A percentile compares a stretch with the other conserved stretches of the same genome.
These are phyloP conservation scores for Dendrolimus punctatus DNA, from an alignment of 1,140 invertebrate genomes.

Conservation along the genomic window DNA sequence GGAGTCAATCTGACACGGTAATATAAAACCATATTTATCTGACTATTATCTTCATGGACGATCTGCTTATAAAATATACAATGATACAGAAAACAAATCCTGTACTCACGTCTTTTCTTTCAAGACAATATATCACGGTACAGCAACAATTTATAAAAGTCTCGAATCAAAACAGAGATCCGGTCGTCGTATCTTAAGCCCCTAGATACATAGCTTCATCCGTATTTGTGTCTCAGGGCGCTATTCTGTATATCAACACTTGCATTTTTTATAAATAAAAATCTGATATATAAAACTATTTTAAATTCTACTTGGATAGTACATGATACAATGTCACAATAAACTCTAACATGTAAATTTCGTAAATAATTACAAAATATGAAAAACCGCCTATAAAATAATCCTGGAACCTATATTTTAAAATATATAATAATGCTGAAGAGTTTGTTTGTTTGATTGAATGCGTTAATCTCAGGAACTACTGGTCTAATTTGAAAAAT, in stretches of 20 bases:
- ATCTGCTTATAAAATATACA: constrained; percentile 21
- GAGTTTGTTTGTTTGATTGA: too few species aligned
- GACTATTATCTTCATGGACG: constrained; percentile 1
- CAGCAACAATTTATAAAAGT: constrained; percentile 25
- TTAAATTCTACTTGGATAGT: too few species aligned
- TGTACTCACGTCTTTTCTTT: constrained; percentile 10
- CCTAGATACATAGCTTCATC: constrained; percentile 4
- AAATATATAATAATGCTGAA: too few species aligned
- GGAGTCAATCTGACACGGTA: background rate
- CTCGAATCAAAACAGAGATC: constrained; percentile 23
- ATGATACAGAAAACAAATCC: constrained; percentile 17
- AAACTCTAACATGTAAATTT: too few species aligned
- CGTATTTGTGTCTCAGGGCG: background rate
- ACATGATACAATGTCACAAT: too few species aligned
- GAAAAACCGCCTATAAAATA: too few species aligned
- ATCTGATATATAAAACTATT: too few species aligned
- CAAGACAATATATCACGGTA: constrained; percentile 23
- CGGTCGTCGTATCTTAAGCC: constrained; percentile 16
- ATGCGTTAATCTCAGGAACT: too few species aligned
- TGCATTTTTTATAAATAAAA: background rate
- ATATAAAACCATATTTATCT: constrained; percentile 5
- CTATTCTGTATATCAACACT: background rate
- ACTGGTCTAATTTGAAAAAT: too few species aligned
- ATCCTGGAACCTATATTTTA: too few species aligned
- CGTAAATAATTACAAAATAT: too few species aligned